Evolutionary conservation across 2,888 invertebrate species (phyloP), one percentile per base, ranked within the genome.

Genomic region (Anthophora plumipes): DNA sequence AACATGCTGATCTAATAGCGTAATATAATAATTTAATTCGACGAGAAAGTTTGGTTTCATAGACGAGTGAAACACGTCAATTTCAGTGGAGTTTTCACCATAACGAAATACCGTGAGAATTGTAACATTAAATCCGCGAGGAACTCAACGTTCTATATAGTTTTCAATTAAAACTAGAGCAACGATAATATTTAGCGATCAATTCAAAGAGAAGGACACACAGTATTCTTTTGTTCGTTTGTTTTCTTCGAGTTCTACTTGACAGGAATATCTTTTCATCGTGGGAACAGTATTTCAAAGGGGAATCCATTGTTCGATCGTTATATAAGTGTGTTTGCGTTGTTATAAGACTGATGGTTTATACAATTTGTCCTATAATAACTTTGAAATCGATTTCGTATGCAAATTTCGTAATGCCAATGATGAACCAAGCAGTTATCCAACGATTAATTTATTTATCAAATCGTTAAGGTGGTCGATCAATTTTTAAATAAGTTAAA

Each of bases 311-410:
- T 69, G 61, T 59, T 63, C 57, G 48, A 76, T 66, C 52, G 63
- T 82, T 72, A 72, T 31, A 74, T 55, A 77, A 39, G 39, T 57
- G 52, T 76, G 66, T 68, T 82, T 81, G 68, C 68, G 77, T 81
- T 81, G 48, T 41, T 70, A 82, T 81, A 82, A 82, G 82, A 82
- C 82, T 82, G 82, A 82, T 69, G 64, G 77, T 82, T 77, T 81
- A 20, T 70, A 81, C 69, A 67, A 63, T 75, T 75, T 55, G 63
- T 43, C 80, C 61, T 17, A 48, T 68, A 57, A 73, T 72, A 57
- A 73, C 41, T 59, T n/a, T 68, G 55, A 25, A 57, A 39, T 22
- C 41, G 54, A 64, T 52, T 75, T 69, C 52, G 17, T 37, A 14
- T 7, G 11, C 39, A 37, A 66, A 20, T 66, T 64, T 59, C 61